A percentile compares a stretch with the other conserved stretches of the same genome.
Evolutionary conservation across 2,113 vertebrate species (phyloP).

Genomic region (Turnix velox): DNA sequence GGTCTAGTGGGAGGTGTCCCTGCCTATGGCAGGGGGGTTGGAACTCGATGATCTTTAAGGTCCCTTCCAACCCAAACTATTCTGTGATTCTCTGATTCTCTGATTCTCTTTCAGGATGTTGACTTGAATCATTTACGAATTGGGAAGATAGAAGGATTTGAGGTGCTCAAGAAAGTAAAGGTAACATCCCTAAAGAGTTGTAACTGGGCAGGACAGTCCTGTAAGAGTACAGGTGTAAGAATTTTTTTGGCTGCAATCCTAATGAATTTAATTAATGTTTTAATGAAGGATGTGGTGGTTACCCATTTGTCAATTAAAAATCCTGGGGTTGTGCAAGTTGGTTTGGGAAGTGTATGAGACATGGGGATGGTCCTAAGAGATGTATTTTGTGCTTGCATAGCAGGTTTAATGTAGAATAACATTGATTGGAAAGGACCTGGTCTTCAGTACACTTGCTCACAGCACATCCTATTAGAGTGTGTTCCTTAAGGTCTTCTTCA

Average conservation of each 20-base stretch:
- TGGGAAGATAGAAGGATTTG: constrained; percentile 94
- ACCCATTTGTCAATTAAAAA: neutral
- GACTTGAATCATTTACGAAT: constrained; percentile 97
- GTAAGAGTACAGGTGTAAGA: neutral
- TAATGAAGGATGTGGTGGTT: neutral
- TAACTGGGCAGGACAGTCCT: neutral
- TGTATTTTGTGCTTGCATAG: neutral
- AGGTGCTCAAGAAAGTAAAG: constrained; percentile 93
- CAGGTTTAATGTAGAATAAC: neutral
- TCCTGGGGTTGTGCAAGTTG: neutral
- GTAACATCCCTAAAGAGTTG: constrained; percentile 60
- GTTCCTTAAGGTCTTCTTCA: neutral
- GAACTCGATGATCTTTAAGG: too few species aligned
- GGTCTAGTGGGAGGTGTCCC: too few species aligned
- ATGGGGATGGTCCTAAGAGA: neutral
- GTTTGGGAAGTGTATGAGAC: neutral
- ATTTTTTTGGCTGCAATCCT: neutral
- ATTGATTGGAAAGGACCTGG: neutral
- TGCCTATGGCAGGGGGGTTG: too few species aligned
- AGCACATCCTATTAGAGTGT: neutral
- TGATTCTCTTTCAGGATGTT: constrained; percentile 81
- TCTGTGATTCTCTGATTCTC: too few species aligned
- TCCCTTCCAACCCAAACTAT: too few species aligned
- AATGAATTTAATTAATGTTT: neutral
- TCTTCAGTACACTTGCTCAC: neutral